These are phyloP conservation scores for Cephalopterus ornatus DNA, from an alignment of 2,113 vertebrate species.

Conservation along the genomic window DNA sequence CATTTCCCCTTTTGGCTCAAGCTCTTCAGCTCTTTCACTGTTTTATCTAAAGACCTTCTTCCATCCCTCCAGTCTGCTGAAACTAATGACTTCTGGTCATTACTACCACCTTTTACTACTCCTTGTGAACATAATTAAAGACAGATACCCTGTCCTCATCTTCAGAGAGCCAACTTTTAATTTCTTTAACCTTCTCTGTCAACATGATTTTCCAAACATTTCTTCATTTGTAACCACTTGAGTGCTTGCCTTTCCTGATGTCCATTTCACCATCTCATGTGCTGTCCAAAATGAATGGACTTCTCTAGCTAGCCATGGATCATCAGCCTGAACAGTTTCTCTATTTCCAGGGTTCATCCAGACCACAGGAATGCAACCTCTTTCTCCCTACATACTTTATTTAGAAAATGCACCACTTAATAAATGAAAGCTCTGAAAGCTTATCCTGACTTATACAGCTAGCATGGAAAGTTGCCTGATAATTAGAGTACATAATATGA, in stretches of 20 bases:
- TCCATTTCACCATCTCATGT: neutral
- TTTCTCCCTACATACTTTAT: neutral
- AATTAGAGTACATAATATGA: neutral
- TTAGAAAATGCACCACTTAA: neutral
- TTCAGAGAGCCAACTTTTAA: neutral
- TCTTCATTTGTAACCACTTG: neutral
- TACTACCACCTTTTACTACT: neutral
- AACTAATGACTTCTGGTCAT: neutral
- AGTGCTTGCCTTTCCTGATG: neutral
- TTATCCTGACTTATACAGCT: neutral
- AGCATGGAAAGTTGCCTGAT: neutral
- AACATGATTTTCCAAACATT: neutral
- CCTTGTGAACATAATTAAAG: neutral
- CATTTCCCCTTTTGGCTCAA: neutral
- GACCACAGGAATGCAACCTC: neutral
- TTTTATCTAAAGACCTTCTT: neutral
- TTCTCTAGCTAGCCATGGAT: neutral
- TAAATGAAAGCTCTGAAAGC: neutral
- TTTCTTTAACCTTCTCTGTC: neutral
- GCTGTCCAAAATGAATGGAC: neutral
- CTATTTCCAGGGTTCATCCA: neutral
- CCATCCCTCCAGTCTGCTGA: neutral
- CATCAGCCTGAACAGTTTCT: neutral
- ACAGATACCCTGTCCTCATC: neutral
- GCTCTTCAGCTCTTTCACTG: neutral